phyloP scores from a whole-genome alignment of 2,888 invertebrate genomes.

The Digitonthophagus gazella region DNA sequence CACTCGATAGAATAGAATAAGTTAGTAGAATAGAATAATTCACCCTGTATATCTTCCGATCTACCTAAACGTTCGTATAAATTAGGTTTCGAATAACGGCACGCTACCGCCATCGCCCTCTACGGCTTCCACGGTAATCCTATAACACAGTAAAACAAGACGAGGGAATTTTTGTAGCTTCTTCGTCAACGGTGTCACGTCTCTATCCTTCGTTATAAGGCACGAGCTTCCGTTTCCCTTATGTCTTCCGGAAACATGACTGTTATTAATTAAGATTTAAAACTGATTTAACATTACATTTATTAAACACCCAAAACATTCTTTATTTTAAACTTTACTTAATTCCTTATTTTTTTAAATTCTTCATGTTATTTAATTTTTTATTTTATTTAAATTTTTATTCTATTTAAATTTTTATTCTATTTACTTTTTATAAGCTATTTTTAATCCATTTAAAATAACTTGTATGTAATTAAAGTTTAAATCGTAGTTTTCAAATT shows the following conservation, averaged over 20 bases:
- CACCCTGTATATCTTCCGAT: neutral
- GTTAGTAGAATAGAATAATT: too few species aligned
- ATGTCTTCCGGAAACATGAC: neutral
- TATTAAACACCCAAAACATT: too few species aligned
- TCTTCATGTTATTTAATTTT: too few species aligned
- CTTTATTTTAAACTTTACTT: too few species aligned
- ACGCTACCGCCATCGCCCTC: neutral
- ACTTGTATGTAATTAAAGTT: too few species aligned
- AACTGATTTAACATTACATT: too few species aligned
- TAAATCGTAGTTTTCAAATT: too few species aligned
- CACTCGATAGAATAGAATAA: too few species aligned
- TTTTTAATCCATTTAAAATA: too few species aligned
- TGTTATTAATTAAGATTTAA: neutral
- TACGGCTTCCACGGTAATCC: conserved; percentile 45
- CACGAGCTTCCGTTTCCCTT: conserved; percentile 6
- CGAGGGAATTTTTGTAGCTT: conserved; percentile 28
- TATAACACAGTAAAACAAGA: conserved; percentile 30
- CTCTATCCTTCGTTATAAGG: neutral
- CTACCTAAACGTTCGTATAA: neutral
- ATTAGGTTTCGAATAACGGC: neutral
- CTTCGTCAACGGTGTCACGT: conserved; percentile 7
- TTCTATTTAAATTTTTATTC: too few species aligned
- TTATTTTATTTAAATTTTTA: neutral
- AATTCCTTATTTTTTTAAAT: too few species aligned
- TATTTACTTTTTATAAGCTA: too few species aligned